phyloP scores from a whole-genome alignment of 2,797 vertebrate genomes.

The Atherinosoma microstoma region DNA sequence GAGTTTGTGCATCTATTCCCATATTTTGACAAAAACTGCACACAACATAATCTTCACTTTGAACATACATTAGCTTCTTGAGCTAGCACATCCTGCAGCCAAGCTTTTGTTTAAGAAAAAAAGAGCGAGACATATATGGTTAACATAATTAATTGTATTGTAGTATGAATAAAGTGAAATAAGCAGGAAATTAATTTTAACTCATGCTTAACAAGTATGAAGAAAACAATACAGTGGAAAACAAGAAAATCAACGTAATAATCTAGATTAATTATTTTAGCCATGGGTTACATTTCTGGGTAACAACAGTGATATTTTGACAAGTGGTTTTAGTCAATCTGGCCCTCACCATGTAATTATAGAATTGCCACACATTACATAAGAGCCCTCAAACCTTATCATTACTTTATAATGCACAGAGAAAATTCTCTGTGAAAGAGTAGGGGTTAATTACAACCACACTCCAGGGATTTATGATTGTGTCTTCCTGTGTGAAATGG shows the following conservation, averaged over 20 bases:
- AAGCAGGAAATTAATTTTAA: background rate
- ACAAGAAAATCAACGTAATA: background rate
- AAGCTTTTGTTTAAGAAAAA: too few species aligned
- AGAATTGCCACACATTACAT: slow-evolving; percentile 11
- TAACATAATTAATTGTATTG: background rate
- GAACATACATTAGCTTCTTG: background rate
- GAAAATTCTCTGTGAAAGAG: slow-evolving; percentile 18
- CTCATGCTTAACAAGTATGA: background rate
- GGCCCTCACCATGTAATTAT: slow-evolving; percentile 8
- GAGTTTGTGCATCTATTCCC: background rate
- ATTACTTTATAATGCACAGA: slow-evolving; percentile 10
- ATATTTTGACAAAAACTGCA: background rate
- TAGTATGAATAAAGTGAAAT: background rate
- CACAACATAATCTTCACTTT: background rate
- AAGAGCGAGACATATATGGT: background rate
- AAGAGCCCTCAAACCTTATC: slow-evolving; percentile 18
- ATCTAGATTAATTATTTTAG: background rate
- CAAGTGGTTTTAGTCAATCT: background rate
- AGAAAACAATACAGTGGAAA: background rate
- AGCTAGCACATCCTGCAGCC: background rate
- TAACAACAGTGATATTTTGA: background rate
- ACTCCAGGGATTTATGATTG: slow-evolving; percentile 15
- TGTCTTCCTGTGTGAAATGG: slow-evolving; percentile 4
- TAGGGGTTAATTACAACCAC: slow-evolving; percentile 18
- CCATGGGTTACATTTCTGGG: background rate